Conservation (phyloP, 2,797 vertebrate species). For the Erethizon dorsatum region DNA sequence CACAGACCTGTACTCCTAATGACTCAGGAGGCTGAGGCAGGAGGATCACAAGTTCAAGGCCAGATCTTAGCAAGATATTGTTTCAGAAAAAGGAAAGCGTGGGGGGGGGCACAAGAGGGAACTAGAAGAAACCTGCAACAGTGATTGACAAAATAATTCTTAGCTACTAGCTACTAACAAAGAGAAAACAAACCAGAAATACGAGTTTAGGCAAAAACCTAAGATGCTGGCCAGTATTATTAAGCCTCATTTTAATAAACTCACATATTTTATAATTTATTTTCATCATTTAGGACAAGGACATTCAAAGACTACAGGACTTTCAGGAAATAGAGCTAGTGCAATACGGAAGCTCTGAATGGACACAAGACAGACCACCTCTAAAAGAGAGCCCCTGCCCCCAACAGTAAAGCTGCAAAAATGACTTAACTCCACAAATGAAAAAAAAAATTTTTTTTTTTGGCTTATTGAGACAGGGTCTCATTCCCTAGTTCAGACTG, state of each 20-base stretch:
- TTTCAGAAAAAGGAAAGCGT: background rate
- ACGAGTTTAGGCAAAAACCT: background rate
- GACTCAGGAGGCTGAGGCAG: background rate
- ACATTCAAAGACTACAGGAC: conserved; percentile 95
- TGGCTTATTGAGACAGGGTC: background rate
- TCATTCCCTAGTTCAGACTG: background rate
- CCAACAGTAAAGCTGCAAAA: conserved; percentile 93
- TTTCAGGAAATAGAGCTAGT: conserved; percentile 95
- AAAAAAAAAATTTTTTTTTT: background rate
- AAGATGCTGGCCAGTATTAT: background rate
- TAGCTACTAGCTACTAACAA: background rate
- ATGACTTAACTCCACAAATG: conserved; percentile 89
- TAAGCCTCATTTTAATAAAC: background rate
- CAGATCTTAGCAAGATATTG: background rate
- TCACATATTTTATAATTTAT: conserved; percentile 29
- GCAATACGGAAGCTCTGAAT: conserved; percentile 89
- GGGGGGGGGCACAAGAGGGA: too few species aligned
- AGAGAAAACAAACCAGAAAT: background rate
- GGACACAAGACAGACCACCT: conserved; percentile 86
- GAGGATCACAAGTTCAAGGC: background rate
- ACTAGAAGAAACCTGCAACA: background rate
- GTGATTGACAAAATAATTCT: background rate
- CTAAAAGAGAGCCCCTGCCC: conserved; percentile 93
- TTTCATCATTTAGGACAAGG: conserved; percentile 93
- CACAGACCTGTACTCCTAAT: background rate